phyloP scores from a whole-genome alignment of 2,113 vertebrate species.

The Campylorhamphus procurvoides region DNA sequence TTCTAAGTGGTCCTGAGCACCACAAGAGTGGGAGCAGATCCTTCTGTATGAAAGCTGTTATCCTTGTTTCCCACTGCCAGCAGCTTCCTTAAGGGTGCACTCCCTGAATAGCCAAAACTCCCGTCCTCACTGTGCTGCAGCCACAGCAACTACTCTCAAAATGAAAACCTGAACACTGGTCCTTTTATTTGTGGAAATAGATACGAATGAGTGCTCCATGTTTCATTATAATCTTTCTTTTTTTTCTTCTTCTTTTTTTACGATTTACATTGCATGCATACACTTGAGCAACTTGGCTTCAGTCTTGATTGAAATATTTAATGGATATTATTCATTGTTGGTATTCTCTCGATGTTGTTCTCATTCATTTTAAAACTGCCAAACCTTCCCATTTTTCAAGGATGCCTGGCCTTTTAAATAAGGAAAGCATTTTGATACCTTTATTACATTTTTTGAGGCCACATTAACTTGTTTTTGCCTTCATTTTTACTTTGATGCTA shows the following conservation, averaged over 20 bases:
- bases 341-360: slow-evolving; percentile 57
- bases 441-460: slow-evolving; percentile 70
- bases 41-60: neutral
- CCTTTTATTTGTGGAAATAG: slow-evolving; percentile 31
- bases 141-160: neutral
- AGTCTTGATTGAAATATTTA: slow-evolving; percentile 72
- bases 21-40: neutral
- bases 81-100: neutral
- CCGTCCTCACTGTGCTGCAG: neutral
- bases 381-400: slow-evolving; percentile 72
- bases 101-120: neutral
- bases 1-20: neutral
- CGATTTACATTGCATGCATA: slow-evolving; percentile 68
- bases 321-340: slow-evolving; percentile 67
- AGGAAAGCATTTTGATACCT: slow-evolving; percentile 71
- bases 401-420: slow-evolving; percentile 75
- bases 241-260: neutral
- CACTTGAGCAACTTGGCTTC: slow-evolving; percentile 66
- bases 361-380: slow-evolving; percentile 69
- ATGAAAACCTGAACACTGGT: neutral
- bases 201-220: neutral
- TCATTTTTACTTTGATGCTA: slow-evolving; percentile 73
- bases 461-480: slow-evolving; percentile 62
- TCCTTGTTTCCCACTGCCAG: neutral
- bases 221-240: slow-evolving; percentile 37